Evolutionary conservation across 2,797 vertebrate species (phyloP), one percentile per base, ranked within the genome.

Genomic region (Kryptolebias ocellatus): DNA sequence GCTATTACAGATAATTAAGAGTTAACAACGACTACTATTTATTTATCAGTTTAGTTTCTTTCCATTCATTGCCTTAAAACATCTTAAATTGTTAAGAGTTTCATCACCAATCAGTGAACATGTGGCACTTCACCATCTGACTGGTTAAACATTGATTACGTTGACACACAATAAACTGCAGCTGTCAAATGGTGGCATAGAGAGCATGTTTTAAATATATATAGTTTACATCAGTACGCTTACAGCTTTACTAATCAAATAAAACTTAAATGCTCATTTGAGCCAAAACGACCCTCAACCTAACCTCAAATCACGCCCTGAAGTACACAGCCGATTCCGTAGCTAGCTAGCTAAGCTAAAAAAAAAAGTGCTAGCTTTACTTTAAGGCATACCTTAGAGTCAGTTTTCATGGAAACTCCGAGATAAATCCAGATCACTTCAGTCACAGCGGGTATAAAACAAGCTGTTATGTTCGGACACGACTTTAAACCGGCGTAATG

Each of bases 261-360:
- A 12, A 71, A 1, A 39, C 4, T 5, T 44, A 0, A 51, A 37
- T 39, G 29, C 4, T 10, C 2, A 12, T 3, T 0, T 39, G 37
- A 60, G 54, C 0, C 68, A 7, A 54, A 67, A 66, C 85, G 90
- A 91, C 90, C 89, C 84, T 67, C 81, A 87, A 69, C 70, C 79
- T 91, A 76, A 89, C 84, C 88, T 89, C 76, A 88, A 85, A 84
- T 73, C 71, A 87, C 87, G 79, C 87, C 88, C 87, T 88, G 72
- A 70, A 60, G 14, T 44, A 67, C 78, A 74, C 49, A 47, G 58
- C 64, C 83, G 62, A 70, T 9, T 58, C 72, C 5, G 83, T 47
- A 64, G 86, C 85, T 87, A 86, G 60, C 60, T 17, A 27, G 61
- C 31, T 56, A 56, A 18, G 77, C 85, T 87, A 87, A 37, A 72